Base-by-base conservation (phyloP, 2,797 vertebrate genomes). In the Myotis vivesi region DNA sequence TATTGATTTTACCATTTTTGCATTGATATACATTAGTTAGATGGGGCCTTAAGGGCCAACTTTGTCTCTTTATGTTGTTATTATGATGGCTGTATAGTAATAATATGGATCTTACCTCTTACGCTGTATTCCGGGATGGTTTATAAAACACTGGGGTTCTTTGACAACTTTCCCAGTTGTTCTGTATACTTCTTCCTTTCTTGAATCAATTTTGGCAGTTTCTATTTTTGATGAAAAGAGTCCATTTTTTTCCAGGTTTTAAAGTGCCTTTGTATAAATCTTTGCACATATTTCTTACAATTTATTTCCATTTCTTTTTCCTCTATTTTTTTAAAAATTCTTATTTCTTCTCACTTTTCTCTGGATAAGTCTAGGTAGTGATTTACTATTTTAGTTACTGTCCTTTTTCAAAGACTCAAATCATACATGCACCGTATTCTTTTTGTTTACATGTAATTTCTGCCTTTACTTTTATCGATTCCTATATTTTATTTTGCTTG, bases 321-420 rank as follows among this genome's bases (percentile, higher is more conserved):
- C 38, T 80, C 22, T 66, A 0, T 30, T 36, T 84, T 88, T 83
- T 81, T 49, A 5, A 38, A 28, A 91, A 19, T 90, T 93, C 36
- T 86, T 93, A 53, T 46, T 82, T 6, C 68, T 38, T 87, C 36
- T 93, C 6, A 38, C 13, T 53, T 75, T 90, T 53, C 59, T 66
- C 46, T 82, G 87, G 41, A 46, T 82, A 79, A 85, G 30, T 62
- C 25, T 71, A 72, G 30, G 36, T 53, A 75, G 33, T 55, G 2
- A 38, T 13, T 83, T 73, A 53, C 22, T 76, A 55, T 80, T 72
- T 87, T 75, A 53, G 19, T 30, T 91, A 53, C 5, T 30, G 16
- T 92, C 94, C n/a, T 66, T 92, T 86, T 49, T 76, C 22, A 89
- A 64, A 64, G n/a, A 87, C 38, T n/a, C 38, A 30, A n/a, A 41